These are phyloP conservation scores for Agrochola litura DNA, from an alignment of 2,888 invertebrate species.

Conservation along the genomic window DNA sequence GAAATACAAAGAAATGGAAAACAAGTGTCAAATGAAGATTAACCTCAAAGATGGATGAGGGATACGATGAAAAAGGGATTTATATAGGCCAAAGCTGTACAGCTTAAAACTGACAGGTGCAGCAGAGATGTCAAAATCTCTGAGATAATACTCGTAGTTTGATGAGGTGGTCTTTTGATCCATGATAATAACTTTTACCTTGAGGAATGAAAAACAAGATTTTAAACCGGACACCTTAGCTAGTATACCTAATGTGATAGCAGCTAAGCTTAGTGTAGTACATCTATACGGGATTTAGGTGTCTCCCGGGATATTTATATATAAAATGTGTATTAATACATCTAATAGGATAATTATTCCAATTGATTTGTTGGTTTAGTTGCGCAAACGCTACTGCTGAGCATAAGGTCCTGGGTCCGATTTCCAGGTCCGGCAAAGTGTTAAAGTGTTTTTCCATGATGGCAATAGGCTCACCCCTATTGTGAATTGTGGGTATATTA, in stretches of 20 bases:
- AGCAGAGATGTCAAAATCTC: neutral
- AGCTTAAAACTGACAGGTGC: constrained; percentile 9
- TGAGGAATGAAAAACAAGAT: constrained; percentile 9
- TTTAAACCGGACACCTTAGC: neutral
- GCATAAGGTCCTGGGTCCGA: neutral
- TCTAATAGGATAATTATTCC: neutral
- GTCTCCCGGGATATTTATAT: neutral
- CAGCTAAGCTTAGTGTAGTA: neutral
- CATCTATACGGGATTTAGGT: too few relatives aligned
- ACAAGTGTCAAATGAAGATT: constrained; percentile 8
- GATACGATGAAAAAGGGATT: neutral
- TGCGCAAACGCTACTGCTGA: neutral
- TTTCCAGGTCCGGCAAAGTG: too few relatives aligned
- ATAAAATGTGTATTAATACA: neutral
- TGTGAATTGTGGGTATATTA: neutral
- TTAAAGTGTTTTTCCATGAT: neutral
- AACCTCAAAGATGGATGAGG: neutral
- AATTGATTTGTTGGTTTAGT: neutral
- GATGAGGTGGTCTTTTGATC: constrained; percentile 8
- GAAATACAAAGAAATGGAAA: neutral
- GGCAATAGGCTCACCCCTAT: neutral
- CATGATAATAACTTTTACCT: constrained; percentile 6
- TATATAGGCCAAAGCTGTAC: constrained; percentile 7
- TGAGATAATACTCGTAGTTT: constrained; percentile 1
- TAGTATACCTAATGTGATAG: neutral